Percentiles rank a stretch among this genome's conserved stretches.
Evolutionary conservation across 2,797 vertebrate genomes (phyloP).

Genomic region (Amblyraja radiata): DNA sequence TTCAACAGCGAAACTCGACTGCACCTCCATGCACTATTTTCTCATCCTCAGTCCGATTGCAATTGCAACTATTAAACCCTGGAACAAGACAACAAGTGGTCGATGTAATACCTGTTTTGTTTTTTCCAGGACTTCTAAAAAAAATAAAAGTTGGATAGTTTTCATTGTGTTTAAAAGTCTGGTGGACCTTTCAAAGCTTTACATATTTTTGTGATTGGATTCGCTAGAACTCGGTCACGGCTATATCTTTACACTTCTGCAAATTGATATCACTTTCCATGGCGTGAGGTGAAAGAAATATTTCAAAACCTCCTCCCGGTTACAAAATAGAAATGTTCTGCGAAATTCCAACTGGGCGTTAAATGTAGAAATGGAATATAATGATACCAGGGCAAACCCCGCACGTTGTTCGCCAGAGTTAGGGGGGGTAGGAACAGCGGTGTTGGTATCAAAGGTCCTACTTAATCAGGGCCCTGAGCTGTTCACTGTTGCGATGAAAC

Average conservation of each 20-base stretch:
- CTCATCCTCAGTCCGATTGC: background rate
- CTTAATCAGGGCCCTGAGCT: background rate
- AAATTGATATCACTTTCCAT: background rate
- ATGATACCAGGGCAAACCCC: background rate
- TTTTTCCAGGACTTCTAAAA: no score
- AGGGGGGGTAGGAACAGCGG: background rate
- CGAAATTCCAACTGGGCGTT: background rate
- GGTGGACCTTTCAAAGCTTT: background rate
- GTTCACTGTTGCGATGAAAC: background rate
- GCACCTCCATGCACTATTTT: background rate
- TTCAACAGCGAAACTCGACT: background rate
- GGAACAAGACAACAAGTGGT: background rate
- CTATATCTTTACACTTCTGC: background rate
- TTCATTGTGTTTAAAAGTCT: background rate
- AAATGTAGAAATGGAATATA: background rate
- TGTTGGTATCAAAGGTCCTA: background rate
- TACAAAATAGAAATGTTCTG: background rate
- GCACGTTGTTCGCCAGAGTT: background rate
- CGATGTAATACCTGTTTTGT: background rate
- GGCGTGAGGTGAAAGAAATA: background rate
- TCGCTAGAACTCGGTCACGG: background rate
- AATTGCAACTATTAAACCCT: background rate
- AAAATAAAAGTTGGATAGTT: background rate
- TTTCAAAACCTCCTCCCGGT: background rate
- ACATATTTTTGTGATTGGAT: constrained; percentile 21